Base-by-base conservation (phyloP, 2,797 vertebrate genomes). In the Bryconaethiops microstoma region DNA sequence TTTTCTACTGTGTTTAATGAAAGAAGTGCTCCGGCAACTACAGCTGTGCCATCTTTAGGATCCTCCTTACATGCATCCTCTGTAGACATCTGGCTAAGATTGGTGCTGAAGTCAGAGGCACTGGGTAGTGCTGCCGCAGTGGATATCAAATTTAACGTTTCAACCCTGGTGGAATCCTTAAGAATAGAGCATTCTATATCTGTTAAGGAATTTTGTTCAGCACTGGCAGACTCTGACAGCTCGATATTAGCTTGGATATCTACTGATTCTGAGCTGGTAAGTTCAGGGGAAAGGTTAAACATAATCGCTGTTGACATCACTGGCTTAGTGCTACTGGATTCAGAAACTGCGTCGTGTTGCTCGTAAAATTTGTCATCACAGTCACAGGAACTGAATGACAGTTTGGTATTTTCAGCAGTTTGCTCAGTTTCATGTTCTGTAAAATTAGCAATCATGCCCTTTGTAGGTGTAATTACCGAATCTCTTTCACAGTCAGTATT, bases 221-320 rank as follows among this genome's bases (percentile, higher is more conserved):
- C 29, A 50, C 21, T 21, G 77, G 60, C 50, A 21, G 70, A 59
- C 73, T 74, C 29, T 62, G 68, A 80, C 16, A 21, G 21, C 57
- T 69, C 45, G 75, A 25, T 13, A 52, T 74, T 19, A 59, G 54
- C 16, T 25, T 62, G 55, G 29, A 16, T 76, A 35, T 67, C 45
- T 54, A 69, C 35, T 70, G 54, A 69, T 69, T 62, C 74, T 65
- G 63, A 74, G 74, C 21, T 75, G 71, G 48, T 29, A 78, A 42
- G 9, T 67, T 87, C 84, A 48, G 80, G 55, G 67, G 83, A 71
- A 76, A 71, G 40, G 14, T 84, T 17, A 82, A 81, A 63, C 3
- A 7, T 70, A 63, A 59, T 48, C 42, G 48, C 21, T 55, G 23
- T 55, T 74, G 74, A 69, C 13, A 48, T 42, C 19, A 76, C 54